A percentile compares a stretch with the other conserved stretches of the same genome.
Conservation (phyloP, 2,888 invertebrate genomes). For the Drosophila silvestris region DNA sequence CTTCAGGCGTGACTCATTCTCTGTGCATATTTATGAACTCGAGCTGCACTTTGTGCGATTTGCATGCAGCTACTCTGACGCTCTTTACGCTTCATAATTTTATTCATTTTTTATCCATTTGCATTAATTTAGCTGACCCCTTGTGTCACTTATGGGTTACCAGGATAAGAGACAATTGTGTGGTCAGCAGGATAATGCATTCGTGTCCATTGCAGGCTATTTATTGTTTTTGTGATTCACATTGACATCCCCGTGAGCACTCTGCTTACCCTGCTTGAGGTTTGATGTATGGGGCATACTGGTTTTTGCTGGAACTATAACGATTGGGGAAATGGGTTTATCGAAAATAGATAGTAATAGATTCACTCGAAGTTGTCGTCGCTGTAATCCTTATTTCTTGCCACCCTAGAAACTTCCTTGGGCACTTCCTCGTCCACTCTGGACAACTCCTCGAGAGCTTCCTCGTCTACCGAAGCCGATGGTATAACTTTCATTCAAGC, state of each 20-base stretch:
- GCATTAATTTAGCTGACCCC: constrained; percentile 46
- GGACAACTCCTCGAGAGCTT: background rate
- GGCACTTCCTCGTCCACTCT: background rate
- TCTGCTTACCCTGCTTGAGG: background rate
- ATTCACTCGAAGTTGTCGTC: background rate
- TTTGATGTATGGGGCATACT: background rate
- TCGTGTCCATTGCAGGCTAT: constrained; percentile 26
- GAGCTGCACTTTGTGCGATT: constrained; percentile 48
- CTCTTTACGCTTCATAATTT: constrained; percentile 65
- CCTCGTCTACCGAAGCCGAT: background rate
- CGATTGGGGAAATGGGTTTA: background rate
- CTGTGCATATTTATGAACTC: constrained; percentile 19
- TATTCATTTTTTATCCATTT: constrained; percentile 28
- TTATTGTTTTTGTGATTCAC: constrained; percentile 46
- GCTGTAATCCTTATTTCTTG: background rate
- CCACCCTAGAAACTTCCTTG: background rate
- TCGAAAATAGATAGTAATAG: background rate
- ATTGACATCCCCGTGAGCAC: constrained; percentile 23
- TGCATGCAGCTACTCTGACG: constrained; percentile 39
- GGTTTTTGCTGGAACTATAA: background rate
- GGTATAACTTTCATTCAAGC: background rate
- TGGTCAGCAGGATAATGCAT: constrained; percentile 21
- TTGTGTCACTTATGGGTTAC: constrained; percentile 30
- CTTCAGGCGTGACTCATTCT: constrained; percentile 60
- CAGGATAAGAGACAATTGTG: background rate